phyloP scores from a whole-genome alignment of 1,140 invertebrate genomes.

The Eubasilissa regina region DNA sequence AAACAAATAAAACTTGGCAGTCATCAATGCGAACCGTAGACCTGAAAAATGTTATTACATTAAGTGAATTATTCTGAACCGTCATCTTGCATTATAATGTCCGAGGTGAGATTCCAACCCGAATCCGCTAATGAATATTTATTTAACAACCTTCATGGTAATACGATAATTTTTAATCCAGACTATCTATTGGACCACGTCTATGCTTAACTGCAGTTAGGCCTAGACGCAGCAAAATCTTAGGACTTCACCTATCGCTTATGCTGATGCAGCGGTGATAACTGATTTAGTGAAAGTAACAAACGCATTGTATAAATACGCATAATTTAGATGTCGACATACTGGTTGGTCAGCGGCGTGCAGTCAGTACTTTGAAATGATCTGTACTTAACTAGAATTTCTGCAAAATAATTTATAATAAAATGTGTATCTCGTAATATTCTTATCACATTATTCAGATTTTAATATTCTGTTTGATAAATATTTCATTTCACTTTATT shows the following conservation, averaged over 20 bases:
- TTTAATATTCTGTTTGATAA: no score
- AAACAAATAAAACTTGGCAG: slow-evolving; percentile 55
- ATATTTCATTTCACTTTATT: no score
- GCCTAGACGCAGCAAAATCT: neutral
- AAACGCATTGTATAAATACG: neutral
- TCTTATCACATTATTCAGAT: no score
- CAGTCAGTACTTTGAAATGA: no score
- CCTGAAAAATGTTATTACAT: slow-evolving; percentile 36
- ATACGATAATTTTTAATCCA: neutral
- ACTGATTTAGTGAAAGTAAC: neutral
- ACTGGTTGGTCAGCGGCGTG: no score
- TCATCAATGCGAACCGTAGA: slow-evolving; percentile 57
- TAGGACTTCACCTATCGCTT: neutral
- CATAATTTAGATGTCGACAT: neutral
- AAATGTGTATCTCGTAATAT: no score
- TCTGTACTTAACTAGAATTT: no score
- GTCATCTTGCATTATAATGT: neutral
- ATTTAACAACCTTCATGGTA: no score
- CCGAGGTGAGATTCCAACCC: neutral
- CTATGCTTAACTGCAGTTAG: neutral
- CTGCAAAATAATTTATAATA: no score
- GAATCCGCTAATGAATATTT: neutral
- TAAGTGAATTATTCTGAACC: neutral
- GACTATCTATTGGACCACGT: no score
- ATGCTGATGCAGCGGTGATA: neutral